Conservation (phyloP, 2,888 invertebrate genomes). For the Metellina segmentata region DNA sequence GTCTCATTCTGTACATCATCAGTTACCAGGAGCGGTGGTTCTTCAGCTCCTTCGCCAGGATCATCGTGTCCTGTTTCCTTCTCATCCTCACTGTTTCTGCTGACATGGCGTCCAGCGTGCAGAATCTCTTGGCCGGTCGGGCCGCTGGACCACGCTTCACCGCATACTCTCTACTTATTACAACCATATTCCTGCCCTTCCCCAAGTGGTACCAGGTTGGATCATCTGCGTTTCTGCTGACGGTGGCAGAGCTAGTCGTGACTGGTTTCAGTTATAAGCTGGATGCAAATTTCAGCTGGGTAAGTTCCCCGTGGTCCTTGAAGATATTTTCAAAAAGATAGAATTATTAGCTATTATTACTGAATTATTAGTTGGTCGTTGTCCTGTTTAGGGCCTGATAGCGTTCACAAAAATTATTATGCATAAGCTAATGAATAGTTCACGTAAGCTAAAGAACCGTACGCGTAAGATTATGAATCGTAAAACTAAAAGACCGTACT, state of each 20-base stretch:
- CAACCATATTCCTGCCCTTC: slow-evolving; percentile 92
- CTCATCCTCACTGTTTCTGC: slow-evolving; percentile 73
- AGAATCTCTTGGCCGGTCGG: neutral
- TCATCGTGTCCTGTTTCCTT: slow-evolving; percentile 74
- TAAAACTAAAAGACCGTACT: too few species aligned
- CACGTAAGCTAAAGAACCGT: too few species aligned
- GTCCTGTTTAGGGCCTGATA: too few species aligned
- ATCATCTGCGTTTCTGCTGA: slow-evolving; percentile 86
- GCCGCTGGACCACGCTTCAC: slow-evolving; percentile 76
- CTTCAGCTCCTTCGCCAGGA: slow-evolving; percentile 70
- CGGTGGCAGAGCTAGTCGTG: slow-evolving; percentile 85
- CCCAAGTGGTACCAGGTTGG: slow-evolving; percentile 87
- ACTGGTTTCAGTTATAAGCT: slow-evolving; percentile 80
- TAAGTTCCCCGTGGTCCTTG: slow-evolving; percentile 5
- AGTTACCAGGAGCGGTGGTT: slow-evolving; percentile 77
- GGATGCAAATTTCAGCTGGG: slow-evolving; percentile 36
- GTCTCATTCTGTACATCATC: slow-evolving; percentile 64
- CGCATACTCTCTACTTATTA: slow-evolving; percentile 85
- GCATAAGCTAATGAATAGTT: too few species aligned
- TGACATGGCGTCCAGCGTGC: slow-evolving; percentile 54
- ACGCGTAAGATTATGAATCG: too few species aligned
- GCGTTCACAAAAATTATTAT: too few species aligned
- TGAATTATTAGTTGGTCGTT: too few species aligned
- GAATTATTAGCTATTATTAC: too few species aligned
- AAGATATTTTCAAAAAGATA: neutral